Evolutionary conservation across 2,113 vertebrate genomes (phyloP).

Genomic region (Mandrillus leucophaeus): DNA sequence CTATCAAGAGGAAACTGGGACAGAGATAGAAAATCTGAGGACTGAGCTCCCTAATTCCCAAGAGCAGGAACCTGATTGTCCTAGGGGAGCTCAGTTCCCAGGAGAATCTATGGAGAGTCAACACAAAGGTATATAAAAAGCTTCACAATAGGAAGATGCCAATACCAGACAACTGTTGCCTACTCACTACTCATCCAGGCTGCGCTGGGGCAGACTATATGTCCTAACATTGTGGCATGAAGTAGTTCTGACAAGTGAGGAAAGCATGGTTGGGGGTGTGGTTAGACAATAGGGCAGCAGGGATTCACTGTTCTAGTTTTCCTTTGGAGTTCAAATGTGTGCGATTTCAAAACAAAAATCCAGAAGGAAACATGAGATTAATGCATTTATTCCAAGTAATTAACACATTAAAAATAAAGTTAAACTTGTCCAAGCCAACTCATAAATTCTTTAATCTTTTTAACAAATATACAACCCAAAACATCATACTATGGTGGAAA

Average conservation of each 20-base stretch:
- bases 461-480: slow-evolving; percentile 86
- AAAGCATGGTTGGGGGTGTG: not conserved
- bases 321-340: slow-evolving; percentile 61
- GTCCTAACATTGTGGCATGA: not conserved
- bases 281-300: not conserved
- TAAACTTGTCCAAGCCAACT: slow-evolving; percentile 83
- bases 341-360: slow-evolving; percentile 67
- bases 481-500: slow-evolving; percentile 79
- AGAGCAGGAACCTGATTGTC: not conserved
- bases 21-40: not conserved
- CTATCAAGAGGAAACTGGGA: not conserved
- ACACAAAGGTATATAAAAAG: not conserved
- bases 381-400: slow-evolving; percentile 85
- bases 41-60: not conserved
- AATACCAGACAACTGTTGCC: not conserved
- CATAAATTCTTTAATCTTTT: slow-evolving; percentile 84
- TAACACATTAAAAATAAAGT: slow-evolving; percentile 84
- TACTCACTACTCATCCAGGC: not conserved
- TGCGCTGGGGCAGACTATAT: not conserved
- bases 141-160: not conserved
- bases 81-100: slow-evolving; percentile 2
- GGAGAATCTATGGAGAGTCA: not conserved
- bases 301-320: slow-evolving; percentile 36
- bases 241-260: not conserved
- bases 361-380: slow-evolving; percentile 77